These are phyloP conservation scores for Lottia gigantea DNA, from an alignment of 2,888 invertebrate species.

Conservation along the genomic window DNA sequence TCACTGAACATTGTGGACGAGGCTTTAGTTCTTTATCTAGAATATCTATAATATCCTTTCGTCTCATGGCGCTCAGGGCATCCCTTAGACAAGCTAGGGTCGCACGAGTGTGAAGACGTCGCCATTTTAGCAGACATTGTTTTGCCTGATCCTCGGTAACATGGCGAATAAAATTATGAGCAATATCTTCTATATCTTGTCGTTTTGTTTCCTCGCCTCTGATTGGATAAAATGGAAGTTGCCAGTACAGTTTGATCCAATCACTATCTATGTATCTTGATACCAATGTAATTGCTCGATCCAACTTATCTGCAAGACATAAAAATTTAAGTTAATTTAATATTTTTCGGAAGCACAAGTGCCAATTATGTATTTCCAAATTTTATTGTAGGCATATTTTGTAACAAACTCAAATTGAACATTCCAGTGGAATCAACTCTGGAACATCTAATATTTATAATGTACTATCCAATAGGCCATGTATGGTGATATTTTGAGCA, in stretches of 20 bases:
- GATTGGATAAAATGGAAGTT: constrained; percentile 54
- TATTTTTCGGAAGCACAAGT: too few relatives aligned
- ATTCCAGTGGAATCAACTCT: too few relatives aligned
- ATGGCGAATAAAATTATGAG: constrained; percentile 49
- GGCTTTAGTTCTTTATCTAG: constrained; percentile 34
- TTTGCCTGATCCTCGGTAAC: constrained; percentile 42
- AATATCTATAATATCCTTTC: constrained; percentile 52
- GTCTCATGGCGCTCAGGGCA: constrained; percentile 41
- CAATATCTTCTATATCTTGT: constrained; percentile 54
- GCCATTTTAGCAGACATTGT: constrained; percentile 51
- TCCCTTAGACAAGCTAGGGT: constrained; percentile 49
- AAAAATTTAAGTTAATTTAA: too few relatives aligned
- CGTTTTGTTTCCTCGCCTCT: constrained; percentile 52
- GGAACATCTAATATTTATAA: too few relatives aligned
- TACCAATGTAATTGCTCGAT: constrained; percentile 43
- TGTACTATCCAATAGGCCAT: too few relatives aligned
- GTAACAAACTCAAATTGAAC: too few relatives aligned
- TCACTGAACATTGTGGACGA: constrained; percentile 5
- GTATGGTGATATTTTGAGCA: too few relatives aligned
- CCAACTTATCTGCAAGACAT: constrained; percentile 49
- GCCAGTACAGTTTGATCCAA: constrained; percentile 55
- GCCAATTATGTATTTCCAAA: too few relatives aligned
- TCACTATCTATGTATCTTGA: constrained; percentile 49
- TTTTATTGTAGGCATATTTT: too few relatives aligned
- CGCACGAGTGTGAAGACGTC: constrained; percentile 57